Evolutionary conservation across 2,113 vertebrate species (phyloP).

Genomic region (Rhinogobius similis): DNA sequence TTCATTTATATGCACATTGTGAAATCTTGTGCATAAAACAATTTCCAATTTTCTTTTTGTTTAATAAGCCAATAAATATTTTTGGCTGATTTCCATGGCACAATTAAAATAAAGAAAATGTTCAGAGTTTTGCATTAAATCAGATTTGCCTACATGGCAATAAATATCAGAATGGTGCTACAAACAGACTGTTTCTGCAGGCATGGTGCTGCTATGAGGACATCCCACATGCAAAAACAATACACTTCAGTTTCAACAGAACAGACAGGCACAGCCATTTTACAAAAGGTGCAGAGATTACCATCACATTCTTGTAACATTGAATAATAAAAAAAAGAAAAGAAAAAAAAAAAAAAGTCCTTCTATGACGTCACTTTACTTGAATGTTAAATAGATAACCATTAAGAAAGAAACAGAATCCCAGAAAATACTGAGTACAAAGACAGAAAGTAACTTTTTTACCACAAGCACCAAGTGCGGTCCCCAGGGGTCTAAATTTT

Average conservation of each 20-base stretch:
- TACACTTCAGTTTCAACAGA: conserved; percentile 16
- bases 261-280: conserved; percentile 43
- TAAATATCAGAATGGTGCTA: conserved; percentile 29
- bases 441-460: neutral
- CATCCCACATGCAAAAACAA: conserved; percentile 11
- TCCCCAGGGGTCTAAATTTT: neutral
- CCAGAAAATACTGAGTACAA: neutral
- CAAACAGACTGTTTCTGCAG: conserved; percentile 9
- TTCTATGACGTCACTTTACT: neutral
- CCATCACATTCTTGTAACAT: neutral
- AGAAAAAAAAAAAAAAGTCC: neutral
- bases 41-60: conserved; percentile 25
- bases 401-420: neutral
- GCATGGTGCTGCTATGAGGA: conserved; percentile 11
- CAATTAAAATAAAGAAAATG: conserved; percentile 18
- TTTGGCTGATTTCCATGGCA: conserved; percentile 61
- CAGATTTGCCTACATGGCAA: conserved; percentile 27
- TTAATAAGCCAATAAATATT: conserved; percentile 36
- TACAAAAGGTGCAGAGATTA: conserved; percentile 15
- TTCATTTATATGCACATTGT: conserved; percentile 37
- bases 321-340: too few species aligned
- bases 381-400: neutral
- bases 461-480: neutral
- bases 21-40: conserved; percentile 2
- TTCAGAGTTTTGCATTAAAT: conserved; percentile 15